A percentile compares a stretch with the other conserved stretches of the same genome.
These are phyloP conservation scores for Pristis pectinata DNA, from an alignment of 2,797 vertebrate species.

Conservation along the genomic window DNA sequence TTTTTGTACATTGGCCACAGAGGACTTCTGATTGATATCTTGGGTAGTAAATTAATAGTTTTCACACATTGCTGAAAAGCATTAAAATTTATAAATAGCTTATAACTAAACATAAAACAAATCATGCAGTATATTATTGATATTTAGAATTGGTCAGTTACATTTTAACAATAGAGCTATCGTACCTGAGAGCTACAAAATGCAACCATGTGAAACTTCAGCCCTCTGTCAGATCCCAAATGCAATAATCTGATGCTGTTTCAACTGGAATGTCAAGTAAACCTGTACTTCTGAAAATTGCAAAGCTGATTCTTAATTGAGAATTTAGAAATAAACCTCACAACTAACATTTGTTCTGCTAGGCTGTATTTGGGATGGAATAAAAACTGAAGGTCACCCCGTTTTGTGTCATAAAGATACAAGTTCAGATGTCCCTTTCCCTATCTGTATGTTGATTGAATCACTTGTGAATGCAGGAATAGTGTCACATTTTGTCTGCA, in stretches of 20 bases:
- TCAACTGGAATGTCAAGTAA: not conserved
- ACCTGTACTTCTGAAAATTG: not conserved
- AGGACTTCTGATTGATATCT: not conserved
- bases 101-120: not conserved
- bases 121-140: not conserved
- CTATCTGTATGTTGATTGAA: not conserved
- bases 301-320: not conserved
- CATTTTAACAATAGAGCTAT: not conserved
- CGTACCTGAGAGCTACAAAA: not conserved
- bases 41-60: not conserved
- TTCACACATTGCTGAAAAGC: not conserved
- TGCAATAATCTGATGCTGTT: not conserved
- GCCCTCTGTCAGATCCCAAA: not conserved
- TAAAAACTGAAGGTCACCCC: not conserved
- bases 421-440: not conserved
- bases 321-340: not conserved
- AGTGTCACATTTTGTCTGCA: not conserved
- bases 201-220: not conserved
- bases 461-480: not conserved
- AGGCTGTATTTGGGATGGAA: not conserved
- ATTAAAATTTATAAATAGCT: not conserved
- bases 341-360: not conserved
- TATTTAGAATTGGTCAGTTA: not conserved
- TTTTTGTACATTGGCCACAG: constrained; percentile 1
- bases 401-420: not conserved